Evolutionary conservation across 53 echinoderm and acorn worm species (phyloP).

Genomic region (Luidia sarsii): DNA sequence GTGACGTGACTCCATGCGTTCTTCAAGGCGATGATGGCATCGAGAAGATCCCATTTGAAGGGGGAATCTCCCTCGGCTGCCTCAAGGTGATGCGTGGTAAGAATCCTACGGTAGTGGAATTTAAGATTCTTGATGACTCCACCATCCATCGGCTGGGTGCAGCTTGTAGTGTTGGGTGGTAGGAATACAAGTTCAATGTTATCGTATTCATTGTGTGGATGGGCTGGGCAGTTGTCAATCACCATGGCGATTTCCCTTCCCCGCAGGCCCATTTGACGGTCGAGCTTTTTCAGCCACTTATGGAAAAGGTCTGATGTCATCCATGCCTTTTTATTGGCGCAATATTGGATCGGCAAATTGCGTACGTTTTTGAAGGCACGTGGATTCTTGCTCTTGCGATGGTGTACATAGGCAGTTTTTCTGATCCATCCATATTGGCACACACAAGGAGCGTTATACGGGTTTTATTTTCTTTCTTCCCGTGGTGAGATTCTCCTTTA

Average conservation of each 20-base stretch:
- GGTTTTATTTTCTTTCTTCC: constrained; percentile 39
- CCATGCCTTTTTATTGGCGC: constrained; percentile 42
- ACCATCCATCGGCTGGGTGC: constrained; percentile 50
- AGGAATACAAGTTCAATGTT: constrained; percentile 41
- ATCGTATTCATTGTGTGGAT: constrained; percentile 16
- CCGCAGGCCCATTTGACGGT: background rate
- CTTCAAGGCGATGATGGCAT: constrained; percentile 52
- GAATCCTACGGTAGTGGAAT: too few relatives aligned
- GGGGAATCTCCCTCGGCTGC: constrained; percentile 23
- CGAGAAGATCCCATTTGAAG: constrained; percentile 57
- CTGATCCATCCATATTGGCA: constrained; percentile 63
- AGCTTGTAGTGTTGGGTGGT: constrained; percentile 53
- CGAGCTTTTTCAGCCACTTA: constrained; percentile 39
- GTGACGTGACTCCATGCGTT: constrained; percentile 55
- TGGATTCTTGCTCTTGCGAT: constrained; percentile 9
- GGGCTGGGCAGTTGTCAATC: constrained; percentile 53
- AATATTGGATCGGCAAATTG: constrained; percentile 7
- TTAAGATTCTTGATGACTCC: constrained; percentile 56
- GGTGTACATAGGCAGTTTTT: constrained; percentile 23
- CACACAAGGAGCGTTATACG: constrained; percentile 44
- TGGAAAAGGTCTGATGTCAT: constrained; percentile 42
- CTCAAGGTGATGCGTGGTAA: constrained; percentile 17
- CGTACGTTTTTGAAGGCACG: constrained; percentile 1
- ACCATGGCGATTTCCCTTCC: constrained; percentile 27
- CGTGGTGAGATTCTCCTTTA: constrained; percentile 29